phyloP scores from a whole-genome alignment of 2,113 vertebrate species.

The Coryphaenoides rupestris region DNA sequence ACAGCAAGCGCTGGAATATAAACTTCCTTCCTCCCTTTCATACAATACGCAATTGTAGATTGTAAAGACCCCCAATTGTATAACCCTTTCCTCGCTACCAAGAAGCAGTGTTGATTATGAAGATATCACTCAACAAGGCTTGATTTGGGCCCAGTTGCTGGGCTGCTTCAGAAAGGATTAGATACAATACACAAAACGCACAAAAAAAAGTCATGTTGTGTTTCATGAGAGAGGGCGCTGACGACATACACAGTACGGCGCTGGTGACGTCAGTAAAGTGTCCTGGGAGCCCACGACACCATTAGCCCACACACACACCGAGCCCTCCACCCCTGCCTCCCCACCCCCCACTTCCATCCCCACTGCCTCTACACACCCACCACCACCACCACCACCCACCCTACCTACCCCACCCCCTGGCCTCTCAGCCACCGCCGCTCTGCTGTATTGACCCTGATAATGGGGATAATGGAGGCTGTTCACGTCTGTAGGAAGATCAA shows the following conservation, averaged over 20 bases:
- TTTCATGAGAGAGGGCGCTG: not conserved
- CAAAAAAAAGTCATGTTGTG: constrained; percentile 40
- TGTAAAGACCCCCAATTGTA: too few relatives aligned
- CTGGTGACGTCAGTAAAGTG: constrained; percentile 45
- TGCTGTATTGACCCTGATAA: constrained; percentile 65
- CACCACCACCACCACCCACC: not conserved
- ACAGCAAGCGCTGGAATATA: constrained; percentile 2
- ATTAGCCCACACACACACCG: not conserved
- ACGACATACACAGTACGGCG: constrained; percentile 25
- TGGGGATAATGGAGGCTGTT: constrained; percentile 68
- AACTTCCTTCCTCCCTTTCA: constrained; percentile 21
- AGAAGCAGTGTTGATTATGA: constrained; percentile 20
- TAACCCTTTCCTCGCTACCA: constrained; percentile 2
- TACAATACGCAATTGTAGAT: constrained; percentile 17
- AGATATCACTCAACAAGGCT: constrained; percentile 29
- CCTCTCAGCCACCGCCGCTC: constrained; percentile 22
- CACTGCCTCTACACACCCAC: too few relatives aligned
- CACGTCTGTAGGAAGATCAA: constrained; percentile 53
- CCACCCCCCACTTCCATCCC: not conserved
- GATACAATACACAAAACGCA: too few relatives aligned
- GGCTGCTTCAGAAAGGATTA: not conserved
- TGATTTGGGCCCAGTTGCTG: constrained; percentile 12
- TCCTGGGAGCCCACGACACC: constrained; percentile 38
- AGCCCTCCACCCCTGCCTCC: constrained; percentile 6
- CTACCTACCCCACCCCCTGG: not conserved